phyloP scores from a whole-genome alignment of 2,888 invertebrate species.

The Drosophila picticornis region DNA sequence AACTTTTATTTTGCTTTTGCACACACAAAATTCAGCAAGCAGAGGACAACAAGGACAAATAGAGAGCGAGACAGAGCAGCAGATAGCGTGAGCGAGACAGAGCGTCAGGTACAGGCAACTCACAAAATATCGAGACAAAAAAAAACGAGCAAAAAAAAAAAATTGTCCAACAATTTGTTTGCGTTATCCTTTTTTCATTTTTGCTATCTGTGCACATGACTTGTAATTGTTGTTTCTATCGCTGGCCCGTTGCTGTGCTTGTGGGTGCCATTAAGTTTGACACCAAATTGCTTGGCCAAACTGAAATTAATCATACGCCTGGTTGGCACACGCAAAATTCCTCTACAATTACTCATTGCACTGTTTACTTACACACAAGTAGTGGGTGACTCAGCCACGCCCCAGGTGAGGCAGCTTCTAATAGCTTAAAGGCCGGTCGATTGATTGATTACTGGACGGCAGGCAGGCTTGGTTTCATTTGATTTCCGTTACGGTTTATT shows the following conservation, averaged over 20 bases:
- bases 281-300: conserved; percentile 60
- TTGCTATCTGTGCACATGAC: conserved; percentile 70
- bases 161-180: conserved; percentile 40
- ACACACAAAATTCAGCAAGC: neutral
- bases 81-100: conserved; percentile 1
- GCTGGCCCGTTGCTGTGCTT: conserved; percentile 37
- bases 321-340: conserved; percentile 38
- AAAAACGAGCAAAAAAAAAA: neutral
- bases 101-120: conserved; percentile 11
- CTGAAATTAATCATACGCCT: conserved; percentile 76
- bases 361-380: conserved; percentile 7
- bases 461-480: conserved; percentile 27
- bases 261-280: conserved; percentile 73
- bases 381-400: conserved; percentile 43
- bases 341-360: conserved; percentile 44
- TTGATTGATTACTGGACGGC: conserved; percentile 52
- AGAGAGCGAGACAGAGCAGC: neutral
- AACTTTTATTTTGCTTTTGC: conserved; percentile 32
- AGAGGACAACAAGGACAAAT: conserved; percentile 3
- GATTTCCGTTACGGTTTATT: conserved; percentile 32
- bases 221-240: conserved; percentile 54
- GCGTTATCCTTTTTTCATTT: conserved; percentile 49
- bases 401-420: conserved; percentile 36
- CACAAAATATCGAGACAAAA: conserved; percentile 29
- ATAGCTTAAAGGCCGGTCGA: conserved; percentile 41